These are phyloP conservation scores for Agapetus fuscipes DNA, from an alignment of 2,888 invertebrate genomes.

Conservation along the genomic window DNA sequence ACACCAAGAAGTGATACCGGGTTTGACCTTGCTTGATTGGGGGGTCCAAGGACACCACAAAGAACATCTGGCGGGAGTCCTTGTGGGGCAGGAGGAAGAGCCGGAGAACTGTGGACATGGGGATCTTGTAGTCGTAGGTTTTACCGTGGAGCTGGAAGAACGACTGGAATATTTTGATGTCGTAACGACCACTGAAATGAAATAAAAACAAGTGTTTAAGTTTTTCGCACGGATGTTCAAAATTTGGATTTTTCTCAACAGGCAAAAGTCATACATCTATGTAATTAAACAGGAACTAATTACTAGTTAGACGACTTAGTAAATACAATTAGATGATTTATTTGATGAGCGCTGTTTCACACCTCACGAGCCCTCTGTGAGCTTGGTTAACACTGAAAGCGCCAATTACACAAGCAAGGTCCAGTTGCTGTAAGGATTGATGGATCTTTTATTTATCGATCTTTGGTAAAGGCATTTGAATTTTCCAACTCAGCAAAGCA, in stretches of 20 bases:
- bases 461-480: too few species aligned
- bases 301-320: too few species aligned
- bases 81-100: constrained; percentile 94
- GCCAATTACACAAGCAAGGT: too few species aligned
- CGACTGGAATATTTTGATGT: constrained; percentile 84
- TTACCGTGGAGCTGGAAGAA: constrained; percentile 72
- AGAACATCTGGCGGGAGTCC: constrained; percentile 96
- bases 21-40: constrained; percentile 99
- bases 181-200: constrained; percentile 81
- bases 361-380: too few species aligned
- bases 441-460: too few species aligned
- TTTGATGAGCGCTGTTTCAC: background rate
- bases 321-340: constrained; percentile 6
- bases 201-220: too few species aligned
- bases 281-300: background rate
- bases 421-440: too few species aligned
- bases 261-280: too few species aligned
- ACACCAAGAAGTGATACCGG: constrained; percentile 90
- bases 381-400: too few species aligned
- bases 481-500: too few species aligned
- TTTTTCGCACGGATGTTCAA: constrained; percentile 6
- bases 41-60: constrained; percentile 95
- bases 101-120: constrained; percentile 91
- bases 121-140: constrained; percentile 99
- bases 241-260: too few species aligned